phyloP scores from a whole-genome alignment of 35 echinoderm and acorn worm species.

The Heliocidaris tuberculata region DNA sequence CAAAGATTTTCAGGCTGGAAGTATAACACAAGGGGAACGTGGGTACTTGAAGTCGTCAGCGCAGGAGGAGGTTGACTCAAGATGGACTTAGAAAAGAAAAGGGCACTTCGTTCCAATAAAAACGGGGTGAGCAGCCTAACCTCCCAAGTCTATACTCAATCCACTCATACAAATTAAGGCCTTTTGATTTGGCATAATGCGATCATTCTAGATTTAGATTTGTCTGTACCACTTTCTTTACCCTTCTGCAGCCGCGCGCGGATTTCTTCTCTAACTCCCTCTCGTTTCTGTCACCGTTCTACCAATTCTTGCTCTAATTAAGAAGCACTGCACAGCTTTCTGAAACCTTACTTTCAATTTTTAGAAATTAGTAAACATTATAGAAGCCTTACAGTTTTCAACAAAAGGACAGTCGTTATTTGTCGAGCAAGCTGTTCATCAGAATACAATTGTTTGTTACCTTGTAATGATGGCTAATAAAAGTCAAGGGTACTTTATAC shows the following conservation, averaged over 20 bases:
- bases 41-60: not conserved
- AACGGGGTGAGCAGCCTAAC: not conserved
- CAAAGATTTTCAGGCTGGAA: not conserved
- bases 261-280: not conserved
- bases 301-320: not conserved
- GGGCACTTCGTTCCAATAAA: not conserved
- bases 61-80: not conserved
- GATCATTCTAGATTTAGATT: not conserved
- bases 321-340: not conserved
- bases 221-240: not conserved
- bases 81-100: not conserved
- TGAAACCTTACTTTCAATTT: not conserved
- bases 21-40: not conserved
- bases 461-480: not conserved
- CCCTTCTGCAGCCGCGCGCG: not conserved
- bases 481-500: not conserved
- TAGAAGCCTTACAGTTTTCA: not conserved
- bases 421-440: not conserved
- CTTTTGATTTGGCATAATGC: not conserved
- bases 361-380: not conserved
- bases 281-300: not conserved
- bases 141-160: not conserved
- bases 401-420: not conserved
- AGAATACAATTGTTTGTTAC: not conserved
- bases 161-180: not conserved